A percentile compares a stretch with the other conserved stretches of the same genome.
phyloP scores from a whole-genome alignment of 2,113 vertebrate genomes.

The Paracyprichromis sp. region DNA sequence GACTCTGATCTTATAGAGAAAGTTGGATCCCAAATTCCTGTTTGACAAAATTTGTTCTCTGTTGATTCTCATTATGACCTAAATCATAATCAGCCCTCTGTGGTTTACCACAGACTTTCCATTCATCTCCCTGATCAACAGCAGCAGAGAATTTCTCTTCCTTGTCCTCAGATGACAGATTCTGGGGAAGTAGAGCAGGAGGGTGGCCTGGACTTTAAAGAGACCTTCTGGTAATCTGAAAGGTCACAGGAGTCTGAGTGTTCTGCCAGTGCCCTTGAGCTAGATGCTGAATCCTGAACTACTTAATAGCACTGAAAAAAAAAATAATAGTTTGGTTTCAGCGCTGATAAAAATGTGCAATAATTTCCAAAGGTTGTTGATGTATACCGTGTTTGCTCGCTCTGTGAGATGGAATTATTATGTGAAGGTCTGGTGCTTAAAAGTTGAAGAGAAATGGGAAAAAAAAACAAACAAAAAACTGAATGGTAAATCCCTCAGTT shows the following conservation, averaged over 20 bases:
- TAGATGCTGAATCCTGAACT: neutral
- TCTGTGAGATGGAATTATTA: neutral
- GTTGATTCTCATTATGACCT: neutral
- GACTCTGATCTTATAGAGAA: neutral
- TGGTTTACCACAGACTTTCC: slow-evolving; percentile 8
- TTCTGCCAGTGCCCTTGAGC: neutral
- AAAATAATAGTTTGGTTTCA: neutral
- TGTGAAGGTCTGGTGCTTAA: slow-evolving; percentile 6
- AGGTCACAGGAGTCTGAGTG: slow-evolving; percentile 14
- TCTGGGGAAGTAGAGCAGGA: slow-evolving; percentile 13
- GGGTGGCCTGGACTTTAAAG: slow-evolving; percentile 2
- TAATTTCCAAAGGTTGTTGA: neutral
- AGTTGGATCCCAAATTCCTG: neutral
- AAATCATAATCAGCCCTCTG: neutral
- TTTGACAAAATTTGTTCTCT: neutral
- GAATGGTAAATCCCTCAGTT: slow-evolving; percentile 39
- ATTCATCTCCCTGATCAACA: slow-evolving; percentile 2
- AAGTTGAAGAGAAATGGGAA: neutral
- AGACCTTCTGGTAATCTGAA: neutral
- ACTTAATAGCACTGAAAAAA: neutral
- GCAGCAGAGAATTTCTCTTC: neutral
- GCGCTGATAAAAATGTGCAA: neutral
- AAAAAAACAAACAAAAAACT: neutral
- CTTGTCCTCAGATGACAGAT: neutral
- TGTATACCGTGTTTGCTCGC: neutral